Conservation (phyloP, 2,888 invertebrate species). For the Protula sp. region DNA sequence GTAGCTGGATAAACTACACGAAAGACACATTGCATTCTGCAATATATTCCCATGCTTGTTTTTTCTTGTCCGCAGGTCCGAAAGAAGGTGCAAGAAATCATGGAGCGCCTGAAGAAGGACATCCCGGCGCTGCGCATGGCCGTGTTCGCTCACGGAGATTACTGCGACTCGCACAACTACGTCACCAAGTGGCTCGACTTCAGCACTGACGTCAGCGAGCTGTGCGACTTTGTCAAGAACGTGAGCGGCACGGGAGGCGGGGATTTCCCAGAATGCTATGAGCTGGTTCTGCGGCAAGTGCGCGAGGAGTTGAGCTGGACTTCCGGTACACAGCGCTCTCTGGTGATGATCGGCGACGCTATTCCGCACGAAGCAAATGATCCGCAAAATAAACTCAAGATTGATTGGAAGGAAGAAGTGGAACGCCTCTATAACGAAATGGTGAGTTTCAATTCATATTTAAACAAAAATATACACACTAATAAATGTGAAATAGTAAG, state of each 20-base stretch:
- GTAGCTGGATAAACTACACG: not conserved
- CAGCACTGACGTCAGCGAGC: conserved; percentile 33
- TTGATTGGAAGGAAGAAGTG: conserved; percentile 35
- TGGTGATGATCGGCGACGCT: no score
- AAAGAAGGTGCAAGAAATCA: conserved; percentile 29
- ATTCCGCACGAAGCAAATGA: no score
- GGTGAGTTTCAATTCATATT: not conserved
- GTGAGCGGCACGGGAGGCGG: conserved; percentile 37
- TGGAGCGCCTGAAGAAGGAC: conserved; percentile 33
- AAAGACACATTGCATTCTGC: no score
- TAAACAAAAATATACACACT: no score
- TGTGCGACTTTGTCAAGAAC: conserved; percentile 31
- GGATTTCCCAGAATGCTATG: conserved; percentile 43
- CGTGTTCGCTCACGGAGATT: conserved; percentile 45
- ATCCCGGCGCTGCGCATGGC: conserved; percentile 41
- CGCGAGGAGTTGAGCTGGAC: no score
- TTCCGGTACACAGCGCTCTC: no score
- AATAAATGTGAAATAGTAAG: no score
- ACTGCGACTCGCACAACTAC: conserved; percentile 35
- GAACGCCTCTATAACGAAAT: not conserved
- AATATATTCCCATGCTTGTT: no score
- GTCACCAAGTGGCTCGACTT: conserved; percentile 32
- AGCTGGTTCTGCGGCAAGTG: conserved; percentile 36
- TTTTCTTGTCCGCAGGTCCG: no score
- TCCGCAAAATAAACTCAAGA: conserved; percentile 28